A percentile compares a stretch with the other conserved stretches of the same genome.
Conservation (phyloP, 2,888 invertebrate genomes). For the Scaptomyza polygonia region DNA sequence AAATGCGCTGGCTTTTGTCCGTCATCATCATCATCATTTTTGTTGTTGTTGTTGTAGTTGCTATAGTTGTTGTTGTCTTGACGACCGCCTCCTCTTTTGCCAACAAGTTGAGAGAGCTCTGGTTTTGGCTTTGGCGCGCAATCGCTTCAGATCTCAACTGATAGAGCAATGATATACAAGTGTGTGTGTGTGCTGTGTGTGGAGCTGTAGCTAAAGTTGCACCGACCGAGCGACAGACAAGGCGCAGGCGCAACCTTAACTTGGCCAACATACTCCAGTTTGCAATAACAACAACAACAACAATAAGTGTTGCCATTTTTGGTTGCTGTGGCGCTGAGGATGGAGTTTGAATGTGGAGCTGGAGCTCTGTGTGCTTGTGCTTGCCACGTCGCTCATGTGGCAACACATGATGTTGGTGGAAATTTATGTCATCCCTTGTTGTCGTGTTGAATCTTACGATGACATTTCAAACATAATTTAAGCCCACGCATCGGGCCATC, state of each 20-base stretch:
- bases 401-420: slow-evolving; percentile 83
- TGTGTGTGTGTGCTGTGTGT: slow-evolving; percentile 42
- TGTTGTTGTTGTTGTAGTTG: slow-evolving; percentile 1
- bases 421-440: slow-evolving; percentile 84
- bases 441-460: slow-evolving; percentile 85
- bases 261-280: slow-evolving; percentile 63
- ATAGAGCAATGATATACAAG: slow-evolving; percentile 78
- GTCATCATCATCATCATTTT: slow-evolving; percentile 30
- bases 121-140: slow-evolving; percentile 39
- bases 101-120: slow-evolving; percentile 8
- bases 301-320: slow-evolving; percentile 67
- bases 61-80: slow-evolving; percentile 4
- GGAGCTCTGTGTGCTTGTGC: slow-evolving; percentile 19
- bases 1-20: slow-evolving; percentile 40
- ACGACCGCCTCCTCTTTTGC: slow-evolving; percentile 52
- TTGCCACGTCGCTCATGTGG: slow-evolving; percentile 63
- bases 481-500: slow-evolving; percentile 81
- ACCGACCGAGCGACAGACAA: slow-evolving; percentile 57
- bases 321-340: slow-evolving; percentile 60
- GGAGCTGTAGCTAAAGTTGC: slow-evolving; percentile 25
- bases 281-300: slow-evolving; percentile 40
- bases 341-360: slow-evolving; percentile 36
- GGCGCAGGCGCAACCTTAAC: slow-evolving; percentile 49
- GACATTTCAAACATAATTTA: slow-evolving; percentile 85
- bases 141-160: slow-evolving; percentile 74